A percentile compares a stretch with the other conserved stretches of the same genome.
Conservation (phyloP, 2,797 vertebrate genomes). For the Chrosomus eos region DNA sequence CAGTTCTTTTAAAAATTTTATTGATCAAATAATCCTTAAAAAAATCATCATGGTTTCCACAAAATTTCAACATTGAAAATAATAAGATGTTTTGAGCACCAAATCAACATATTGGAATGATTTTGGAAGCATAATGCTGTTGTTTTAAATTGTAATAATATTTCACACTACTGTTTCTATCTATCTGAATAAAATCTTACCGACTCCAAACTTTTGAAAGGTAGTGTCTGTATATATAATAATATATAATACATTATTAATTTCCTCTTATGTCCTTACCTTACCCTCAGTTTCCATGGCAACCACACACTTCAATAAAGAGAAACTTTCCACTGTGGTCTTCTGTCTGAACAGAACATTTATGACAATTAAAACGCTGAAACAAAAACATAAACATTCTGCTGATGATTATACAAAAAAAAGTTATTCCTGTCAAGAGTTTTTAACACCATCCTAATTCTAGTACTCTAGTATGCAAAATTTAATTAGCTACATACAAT, state of each 20-base stretch:
- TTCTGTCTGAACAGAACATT: neutral
- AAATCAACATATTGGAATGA: neutral
- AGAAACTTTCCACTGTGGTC: neutral
- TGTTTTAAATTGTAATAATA: neutral
- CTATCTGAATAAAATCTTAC: neutral
- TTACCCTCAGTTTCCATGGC: slow-evolving; percentile 52
- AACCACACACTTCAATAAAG: neutral
- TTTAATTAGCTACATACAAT: neutral
- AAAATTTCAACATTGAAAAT: neutral
- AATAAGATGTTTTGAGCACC: neutral
- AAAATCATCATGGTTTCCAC: neutral
- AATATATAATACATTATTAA: neutral
- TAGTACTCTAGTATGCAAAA: neutral
- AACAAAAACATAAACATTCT: neutral
- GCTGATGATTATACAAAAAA: neutral
- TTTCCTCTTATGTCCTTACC: slow-evolving; percentile 16
- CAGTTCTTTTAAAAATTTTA: too few relatives aligned
- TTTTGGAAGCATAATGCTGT: neutral
- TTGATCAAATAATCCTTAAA: neutral
- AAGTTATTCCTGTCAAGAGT: neutral
- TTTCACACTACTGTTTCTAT: neutral
- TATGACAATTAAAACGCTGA: neutral
- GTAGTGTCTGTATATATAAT: too few relatives aligned
- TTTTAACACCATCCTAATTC: neutral
- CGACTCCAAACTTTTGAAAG: neutral